phyloP scores from a whole-genome alignment of 2,888 invertebrate species.

The Marronus borbonicus region DNA sequence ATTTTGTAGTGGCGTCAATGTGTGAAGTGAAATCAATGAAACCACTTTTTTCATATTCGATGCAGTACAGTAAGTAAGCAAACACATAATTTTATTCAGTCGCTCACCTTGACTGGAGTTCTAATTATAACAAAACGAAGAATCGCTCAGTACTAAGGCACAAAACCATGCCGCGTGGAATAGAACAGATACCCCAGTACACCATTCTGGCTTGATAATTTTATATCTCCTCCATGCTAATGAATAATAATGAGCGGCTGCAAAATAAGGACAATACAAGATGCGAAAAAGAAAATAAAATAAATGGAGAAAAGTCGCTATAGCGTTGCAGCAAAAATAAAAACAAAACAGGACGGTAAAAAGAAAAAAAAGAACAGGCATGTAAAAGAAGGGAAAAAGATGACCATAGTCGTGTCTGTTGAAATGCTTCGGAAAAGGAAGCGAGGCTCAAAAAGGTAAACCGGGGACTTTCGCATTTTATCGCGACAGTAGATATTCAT shows the following conservation, averaged over 20 bases:
- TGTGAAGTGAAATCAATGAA: too few species aligned
- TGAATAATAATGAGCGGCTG: slow-evolving; percentile 39
- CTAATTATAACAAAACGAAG: slow-evolving; percentile 1
- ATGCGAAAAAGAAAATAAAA: not conserved
- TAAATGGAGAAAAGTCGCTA: slow-evolving; percentile 10
- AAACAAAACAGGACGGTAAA: not conserved
- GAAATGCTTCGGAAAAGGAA: not conserved
- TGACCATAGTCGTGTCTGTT: not conserved
- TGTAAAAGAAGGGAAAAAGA: not conserved
- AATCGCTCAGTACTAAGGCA: not conserved
- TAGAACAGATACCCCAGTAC: slow-evolving; percentile 6
- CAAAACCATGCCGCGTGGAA: not conserved
- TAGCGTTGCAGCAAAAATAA: slow-evolving; percentile 8
- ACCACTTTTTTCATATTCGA: too few species aligned
- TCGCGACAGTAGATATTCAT: slow-evolving; percentile 36
- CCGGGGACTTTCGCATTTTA: slow-evolving; percentile 22
- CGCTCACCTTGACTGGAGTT: not conserved
- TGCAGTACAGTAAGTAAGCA: not conserved
- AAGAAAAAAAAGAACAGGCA: slow-evolving; percentile 3
- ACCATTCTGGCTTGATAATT: slow-evolving; percentile 25
- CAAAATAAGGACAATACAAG: not conserved
- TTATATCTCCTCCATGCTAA: slow-evolving; percentile 30
- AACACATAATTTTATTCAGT: slow-evolving; percentile 5
- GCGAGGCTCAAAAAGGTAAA: slow-evolving; percentile 5
- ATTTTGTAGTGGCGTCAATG: too few species aligned